Conservation (phyloP, 2,797 vertebrate genomes). For the Myotis findleyi region DNA sequence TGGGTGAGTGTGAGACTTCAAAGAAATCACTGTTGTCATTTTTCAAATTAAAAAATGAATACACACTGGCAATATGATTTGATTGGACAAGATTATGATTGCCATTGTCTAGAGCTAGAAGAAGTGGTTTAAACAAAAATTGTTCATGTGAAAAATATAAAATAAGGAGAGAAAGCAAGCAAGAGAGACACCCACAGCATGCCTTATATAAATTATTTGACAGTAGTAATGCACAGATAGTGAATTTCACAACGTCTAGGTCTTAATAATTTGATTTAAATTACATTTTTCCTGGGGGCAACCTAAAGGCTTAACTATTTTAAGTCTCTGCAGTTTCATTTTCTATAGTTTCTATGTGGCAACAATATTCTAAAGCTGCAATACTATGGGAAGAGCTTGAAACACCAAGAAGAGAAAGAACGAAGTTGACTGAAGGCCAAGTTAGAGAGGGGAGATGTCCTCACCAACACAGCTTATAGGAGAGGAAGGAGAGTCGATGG, state of each 20-base stretch:
- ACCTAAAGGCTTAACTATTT: constrained; percentile 47
- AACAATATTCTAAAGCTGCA: background rate
- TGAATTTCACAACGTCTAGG: constrained; percentile 33
- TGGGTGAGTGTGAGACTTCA: constrained; percentile 50
- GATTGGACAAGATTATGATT: constrained; percentile 11
- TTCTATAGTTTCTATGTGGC: background rate
- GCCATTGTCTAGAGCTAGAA: constrained; percentile 55
- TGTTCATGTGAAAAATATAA: background rate
- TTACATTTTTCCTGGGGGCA: background rate
- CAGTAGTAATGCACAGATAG: constrained; percentile 8
- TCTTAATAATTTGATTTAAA: constrained; percentile 58
- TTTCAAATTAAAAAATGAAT: constrained; percentile 74
- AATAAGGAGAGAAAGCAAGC: background rate
- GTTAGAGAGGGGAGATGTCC: background rate
- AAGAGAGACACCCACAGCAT: background rate
- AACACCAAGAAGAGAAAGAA: background rate
- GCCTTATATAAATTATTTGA: constrained; percentile 6
- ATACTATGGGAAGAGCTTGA: background rate
- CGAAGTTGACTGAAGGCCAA: background rate
- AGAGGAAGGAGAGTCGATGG: background rate
- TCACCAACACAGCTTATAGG: background rate
- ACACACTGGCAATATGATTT: constrained; percentile 44
- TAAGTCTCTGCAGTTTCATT: constrained; percentile 33
- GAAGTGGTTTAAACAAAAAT: constrained; percentile 55
- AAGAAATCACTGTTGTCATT: constrained; percentile 66